Base-by-base conservation (phyloP, 2,797 vertebrate genomes). In the Clarias platycephalus region DNA sequence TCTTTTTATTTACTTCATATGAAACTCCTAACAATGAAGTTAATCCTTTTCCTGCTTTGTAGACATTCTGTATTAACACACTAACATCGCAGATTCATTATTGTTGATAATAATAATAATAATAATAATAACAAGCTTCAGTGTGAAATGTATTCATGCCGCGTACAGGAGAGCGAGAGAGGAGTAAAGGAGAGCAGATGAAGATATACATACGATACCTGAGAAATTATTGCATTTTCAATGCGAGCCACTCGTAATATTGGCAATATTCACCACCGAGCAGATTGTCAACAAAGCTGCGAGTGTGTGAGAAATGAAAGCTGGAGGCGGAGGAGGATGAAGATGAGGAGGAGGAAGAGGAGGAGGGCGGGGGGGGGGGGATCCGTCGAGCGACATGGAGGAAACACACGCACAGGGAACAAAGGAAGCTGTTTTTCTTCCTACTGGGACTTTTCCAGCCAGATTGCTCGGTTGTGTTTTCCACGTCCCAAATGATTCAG, bases 391-490 rank as follows among this genome's bases (percentile, higher is more conserved):
- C 74, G 57, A 77, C 75, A 60, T 77, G 75, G 75, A 62, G 75
- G 93, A 93, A 94, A 90, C 93, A 93, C 92, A 93, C 92, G 87
- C 93, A 92, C 90, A 71, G 81, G 72, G 70, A 94, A 94, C 94
- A 95, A 95, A 60, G 92, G 92, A 95, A 93, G 93, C 90, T 92
- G 93, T 94, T 94, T 93, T 89, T 62, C 90, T 91, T 93, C 86
- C 94, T 92, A 89, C 91, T 93, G 95, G 93, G 95, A 95, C 89
- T 94, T 88, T 78, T 78, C 89, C 92, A 89, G 86, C 91, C 92
- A 93, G 92, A 95, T 94, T 93, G 92, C 94, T 93, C 87, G 93
- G 90, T 93, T 94, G 89, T 93, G 93, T 94, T 95, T 67, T 95
- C 93, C 93, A 88, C 91, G 91, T 92, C 92, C 88, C 94, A 91